Conservation (phyloP, 1,140 invertebrate species). For the Dermatophagoides farinae region DNA sequence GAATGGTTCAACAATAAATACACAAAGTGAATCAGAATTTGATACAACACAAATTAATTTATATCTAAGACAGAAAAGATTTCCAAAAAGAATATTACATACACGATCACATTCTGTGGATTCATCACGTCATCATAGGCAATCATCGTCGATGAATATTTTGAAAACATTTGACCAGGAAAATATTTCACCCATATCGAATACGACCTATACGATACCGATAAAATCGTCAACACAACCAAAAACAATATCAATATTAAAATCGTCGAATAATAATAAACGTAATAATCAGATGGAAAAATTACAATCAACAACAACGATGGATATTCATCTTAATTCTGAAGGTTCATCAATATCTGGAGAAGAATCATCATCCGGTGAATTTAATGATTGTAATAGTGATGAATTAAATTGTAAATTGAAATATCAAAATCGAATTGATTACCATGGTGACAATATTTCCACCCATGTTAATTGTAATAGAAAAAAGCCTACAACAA, state of each 20-base stretch:
- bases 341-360: slow-evolving; percentile 10
- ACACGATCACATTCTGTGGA: slow-evolving; percentile 2
- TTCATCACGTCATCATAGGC: not conserved
- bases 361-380: not conserved
- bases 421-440: not conserved
- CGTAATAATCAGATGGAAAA: not conserved
- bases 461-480: not conserved
- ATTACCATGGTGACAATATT: not conserved
- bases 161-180: too few relatives aligned
- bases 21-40: slow-evolving; percentile 7
- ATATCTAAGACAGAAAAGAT: not conserved
- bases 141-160: not conserved
- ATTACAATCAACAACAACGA: not conserved
- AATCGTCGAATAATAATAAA: not conserved
- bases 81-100: not conserved
- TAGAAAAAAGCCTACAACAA: not conserved
- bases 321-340: not conserved
- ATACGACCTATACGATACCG: not conserved
- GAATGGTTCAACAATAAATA: not conserved
- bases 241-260: not conserved
- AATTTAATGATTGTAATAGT: not conserved
- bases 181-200: not conserved
- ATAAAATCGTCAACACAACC: not conserved
- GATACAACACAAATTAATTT: slow-evolving; percentile 4
- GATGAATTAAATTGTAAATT: too few relatives aligned